Conservation (phyloP, 2,888 invertebrate species). For the Hemicrepidius hirtus region DNA sequence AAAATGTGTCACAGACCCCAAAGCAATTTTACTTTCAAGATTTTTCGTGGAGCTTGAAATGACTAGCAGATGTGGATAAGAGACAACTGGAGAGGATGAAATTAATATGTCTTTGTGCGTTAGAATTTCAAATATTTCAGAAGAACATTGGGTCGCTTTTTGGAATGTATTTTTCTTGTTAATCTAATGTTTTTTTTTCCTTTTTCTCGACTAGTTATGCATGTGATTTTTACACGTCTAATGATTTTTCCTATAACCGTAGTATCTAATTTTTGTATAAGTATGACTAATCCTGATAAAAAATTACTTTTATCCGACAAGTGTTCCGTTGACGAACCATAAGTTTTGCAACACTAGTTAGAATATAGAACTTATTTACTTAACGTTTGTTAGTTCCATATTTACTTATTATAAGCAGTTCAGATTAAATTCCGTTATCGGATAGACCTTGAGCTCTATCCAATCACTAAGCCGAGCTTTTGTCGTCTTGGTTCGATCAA, state of each 20-base stretch:
- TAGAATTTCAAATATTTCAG: background rate
- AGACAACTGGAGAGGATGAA: background rate
- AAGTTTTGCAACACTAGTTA: background rate
- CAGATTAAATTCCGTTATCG: conserved; percentile 22
- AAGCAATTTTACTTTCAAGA: background rate
- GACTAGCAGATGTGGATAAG: conserved; percentile 11
- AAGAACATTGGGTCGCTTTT: no score
- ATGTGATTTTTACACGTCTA: no score
- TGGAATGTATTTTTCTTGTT: no score
- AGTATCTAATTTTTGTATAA: background rate
- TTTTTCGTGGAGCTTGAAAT: conserved; percentile 1
- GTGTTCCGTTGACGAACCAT: background rate
- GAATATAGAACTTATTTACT: conserved; percentile 2
- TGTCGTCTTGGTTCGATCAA: background rate
- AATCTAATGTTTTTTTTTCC: no score
- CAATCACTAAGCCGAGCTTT: conserved; percentile 10
- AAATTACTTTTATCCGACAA: background rate
- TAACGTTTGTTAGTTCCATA: conserved; percentile 15
- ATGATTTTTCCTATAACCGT: background rate
- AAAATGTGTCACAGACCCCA: conserved; percentile 29
- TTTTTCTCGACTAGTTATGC: no score
- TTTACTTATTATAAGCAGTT: conserved; percentile 3
- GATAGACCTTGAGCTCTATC: conserved; percentile 19
- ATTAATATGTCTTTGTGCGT: background rate
- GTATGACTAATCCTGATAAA: background rate